Percentiles rank a stretch among this genome's conserved stretches.
Evolutionary conservation across 37 sponge, comb jelly and placozoan species (phyloP).

Genomic region (Cliona cf. orientalis): DNA sequence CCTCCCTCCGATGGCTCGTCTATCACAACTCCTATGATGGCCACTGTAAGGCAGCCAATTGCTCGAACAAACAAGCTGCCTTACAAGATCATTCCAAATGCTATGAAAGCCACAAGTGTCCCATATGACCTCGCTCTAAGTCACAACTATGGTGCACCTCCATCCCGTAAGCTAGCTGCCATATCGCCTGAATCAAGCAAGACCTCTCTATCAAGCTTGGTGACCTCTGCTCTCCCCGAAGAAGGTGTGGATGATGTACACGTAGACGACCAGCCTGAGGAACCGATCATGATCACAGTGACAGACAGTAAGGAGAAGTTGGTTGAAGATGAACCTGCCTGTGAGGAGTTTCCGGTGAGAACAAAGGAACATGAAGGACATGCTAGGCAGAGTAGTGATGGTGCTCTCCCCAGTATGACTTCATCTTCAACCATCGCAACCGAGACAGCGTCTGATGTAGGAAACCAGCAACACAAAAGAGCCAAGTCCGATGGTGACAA

Average conservation of each 20-base stretch:
- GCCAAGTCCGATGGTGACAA: conserved; percentile 8
- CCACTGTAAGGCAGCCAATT: conserved; percentile 1
- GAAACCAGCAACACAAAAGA: background rate
- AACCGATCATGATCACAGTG: no score
- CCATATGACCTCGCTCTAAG: background rate
- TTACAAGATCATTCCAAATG: background rate
- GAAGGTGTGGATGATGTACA: background rate
- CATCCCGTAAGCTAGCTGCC: background rate
- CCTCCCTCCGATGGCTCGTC: background rate
- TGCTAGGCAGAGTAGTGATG: no score
- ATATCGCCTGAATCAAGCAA: background rate
- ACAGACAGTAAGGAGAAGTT: no score
- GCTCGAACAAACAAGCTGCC: background rate
- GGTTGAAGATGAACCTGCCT: no score
- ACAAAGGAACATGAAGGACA: no score
- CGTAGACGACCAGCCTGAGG: background rate
- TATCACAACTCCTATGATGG: background rate
- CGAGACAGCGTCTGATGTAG: no score
- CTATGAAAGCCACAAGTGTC: background rate
- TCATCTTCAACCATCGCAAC: no score
- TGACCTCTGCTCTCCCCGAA: background rate
- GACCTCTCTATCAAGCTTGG: background rate
- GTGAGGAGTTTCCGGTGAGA: no score
- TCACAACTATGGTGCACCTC: no score
- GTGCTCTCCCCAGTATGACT: no score